phyloP scores from a whole-genome alignment of 2,797 vertebrate species.

The Pseudochaenichthys georgianus region DNA sequence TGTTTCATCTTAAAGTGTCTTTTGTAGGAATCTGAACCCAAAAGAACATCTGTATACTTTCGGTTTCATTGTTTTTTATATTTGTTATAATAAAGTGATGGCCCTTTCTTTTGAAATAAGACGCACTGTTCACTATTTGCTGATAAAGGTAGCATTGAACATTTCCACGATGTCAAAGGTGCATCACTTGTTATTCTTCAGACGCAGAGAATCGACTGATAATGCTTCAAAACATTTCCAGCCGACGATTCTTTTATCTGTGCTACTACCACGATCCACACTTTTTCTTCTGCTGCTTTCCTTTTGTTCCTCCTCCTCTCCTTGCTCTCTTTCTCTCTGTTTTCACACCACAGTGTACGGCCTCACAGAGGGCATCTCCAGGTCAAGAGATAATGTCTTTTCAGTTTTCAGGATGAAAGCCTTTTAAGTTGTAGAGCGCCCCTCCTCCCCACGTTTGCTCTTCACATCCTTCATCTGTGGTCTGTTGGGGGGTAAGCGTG shows the following conservation, averaged over 20 bases:
- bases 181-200: slow-evolving; percentile 61
- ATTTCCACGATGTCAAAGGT: slow-evolving; percentile 63
- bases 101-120: slow-evolving; percentile 44
- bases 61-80: slow-evolving; percentile 38
- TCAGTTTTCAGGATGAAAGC: slow-evolving; percentile 91
- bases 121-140: slow-evolving; percentile 31
- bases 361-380: slow-evolving; percentile 87
- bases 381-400: slow-evolving; percentile 95
- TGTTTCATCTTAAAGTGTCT: slow-evolving; percentile 25
- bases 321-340: slow-evolving; percentile 28
- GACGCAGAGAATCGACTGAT: slow-evolving; percentile 37
- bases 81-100: slow-evolving; percentile 39
- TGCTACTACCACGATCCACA: slow-evolving; percentile 36
- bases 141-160: slow-evolving; percentile 35
- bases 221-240: slow-evolving; percentile 46
- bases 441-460: slow-evolving; percentile 78
- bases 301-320: slow-evolving; percentile 35
- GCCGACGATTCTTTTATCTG: slow-evolving; percentile 62
- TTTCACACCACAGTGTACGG: slow-evolving; percentile 79
- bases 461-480: slow-evolving; percentile 80
- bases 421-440: slow-evolving; percentile 88
- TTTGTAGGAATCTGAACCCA: slow-evolving; percentile 7
- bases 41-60: slow-evolving; percentile 26
- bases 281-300: slow-evolving; percentile 23
- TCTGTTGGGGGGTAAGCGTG: slow-evolving; percentile 71